A percentile compares a stretch with the other conserved stretches of the same genome.
Evolutionary conservation across 2,888 invertebrate species (phyloP).

Genomic region (Alentia gelatinosa): DNA sequence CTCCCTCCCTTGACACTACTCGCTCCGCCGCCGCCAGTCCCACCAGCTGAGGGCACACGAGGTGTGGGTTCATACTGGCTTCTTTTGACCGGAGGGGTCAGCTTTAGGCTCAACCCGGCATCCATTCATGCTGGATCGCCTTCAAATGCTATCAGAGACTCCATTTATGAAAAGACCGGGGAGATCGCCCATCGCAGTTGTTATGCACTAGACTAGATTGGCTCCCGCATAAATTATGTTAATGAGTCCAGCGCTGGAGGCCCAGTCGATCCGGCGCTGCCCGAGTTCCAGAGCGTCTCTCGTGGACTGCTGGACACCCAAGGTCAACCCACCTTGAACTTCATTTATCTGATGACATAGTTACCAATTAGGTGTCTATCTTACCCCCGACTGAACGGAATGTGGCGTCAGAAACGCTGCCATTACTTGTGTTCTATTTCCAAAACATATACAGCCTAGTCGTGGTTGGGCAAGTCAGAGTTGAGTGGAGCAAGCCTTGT

Average conservation of each 20-base stretch:
- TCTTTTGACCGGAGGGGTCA: background rate
- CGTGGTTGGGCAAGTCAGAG: background rate
- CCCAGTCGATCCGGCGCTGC: constrained; percentile 25
- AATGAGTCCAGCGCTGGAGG: background rate
- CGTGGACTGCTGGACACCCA: background rate
- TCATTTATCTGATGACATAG: too few relatives aligned
- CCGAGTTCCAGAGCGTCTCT: background rate
- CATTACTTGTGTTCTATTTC: background rate
- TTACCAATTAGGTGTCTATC: too few relatives aligned
- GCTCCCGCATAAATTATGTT: constrained; percentile 37
- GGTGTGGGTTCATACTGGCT: background rate
- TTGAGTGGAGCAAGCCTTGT: background rate
- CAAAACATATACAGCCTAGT: background rate
- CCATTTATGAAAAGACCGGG: too few relatives aligned
- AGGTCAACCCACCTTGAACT: background rate
- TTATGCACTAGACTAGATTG: too few relatives aligned
- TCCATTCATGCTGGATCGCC: too few relatives aligned
- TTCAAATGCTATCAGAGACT: too few relatives aligned
- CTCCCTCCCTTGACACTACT: too few relatives aligned
- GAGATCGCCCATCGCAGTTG: too few relatives aligned
- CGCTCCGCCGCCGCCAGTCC: background rate
- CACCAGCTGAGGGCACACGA: background rate
- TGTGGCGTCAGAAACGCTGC: too few relatives aligned
- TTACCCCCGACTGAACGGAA: too few relatives aligned
- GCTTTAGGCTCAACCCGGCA: too few relatives aligned